A percentile compares a stretch with the other conserved stretches of the same genome.
Evolutionary conservation across 2,797 vertebrate species (phyloP).

Genomic region (Nasua narica): DNA sequence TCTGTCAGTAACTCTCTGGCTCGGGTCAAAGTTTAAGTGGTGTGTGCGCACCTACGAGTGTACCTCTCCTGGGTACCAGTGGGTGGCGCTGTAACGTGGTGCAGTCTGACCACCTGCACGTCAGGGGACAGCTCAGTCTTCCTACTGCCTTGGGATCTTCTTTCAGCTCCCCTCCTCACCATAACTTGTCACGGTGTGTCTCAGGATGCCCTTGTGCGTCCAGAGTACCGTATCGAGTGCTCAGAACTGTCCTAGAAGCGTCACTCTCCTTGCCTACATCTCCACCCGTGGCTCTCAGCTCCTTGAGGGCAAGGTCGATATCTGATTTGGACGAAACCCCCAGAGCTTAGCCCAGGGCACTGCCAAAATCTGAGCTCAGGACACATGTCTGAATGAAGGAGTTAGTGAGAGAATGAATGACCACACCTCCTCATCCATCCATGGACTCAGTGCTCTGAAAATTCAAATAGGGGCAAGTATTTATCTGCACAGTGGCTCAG

Average conservation of each 20-base stretch:
- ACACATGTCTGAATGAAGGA: neutral
- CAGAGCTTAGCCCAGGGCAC: neutral
- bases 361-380: neutral
- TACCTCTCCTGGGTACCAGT: neutral
- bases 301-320: neutral
- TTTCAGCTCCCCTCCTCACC: fast-evolving
- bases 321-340: neutral
- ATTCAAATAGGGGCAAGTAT: neutral
- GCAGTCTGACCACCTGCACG: neutral
- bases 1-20: neutral
- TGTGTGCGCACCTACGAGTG: neutral
- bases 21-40: neutral
- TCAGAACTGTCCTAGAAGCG: neutral
- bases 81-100: neutral
- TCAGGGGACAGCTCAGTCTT: neutral
- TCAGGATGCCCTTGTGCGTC: neutral
- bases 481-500: neutral
- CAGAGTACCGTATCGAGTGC: neutral
- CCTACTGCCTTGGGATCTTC: neutral
- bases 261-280: neutral
- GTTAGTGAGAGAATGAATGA: neutral
- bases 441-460: neutral
- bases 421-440: no score
- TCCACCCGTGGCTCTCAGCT: neutral
- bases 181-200: neutral